Evolutionary conservation across 2,113 vertebrate genomes (phyloP), one percentile per base, ranked within the genome.

Genomic region (Theristicus caerulescens): DNA sequence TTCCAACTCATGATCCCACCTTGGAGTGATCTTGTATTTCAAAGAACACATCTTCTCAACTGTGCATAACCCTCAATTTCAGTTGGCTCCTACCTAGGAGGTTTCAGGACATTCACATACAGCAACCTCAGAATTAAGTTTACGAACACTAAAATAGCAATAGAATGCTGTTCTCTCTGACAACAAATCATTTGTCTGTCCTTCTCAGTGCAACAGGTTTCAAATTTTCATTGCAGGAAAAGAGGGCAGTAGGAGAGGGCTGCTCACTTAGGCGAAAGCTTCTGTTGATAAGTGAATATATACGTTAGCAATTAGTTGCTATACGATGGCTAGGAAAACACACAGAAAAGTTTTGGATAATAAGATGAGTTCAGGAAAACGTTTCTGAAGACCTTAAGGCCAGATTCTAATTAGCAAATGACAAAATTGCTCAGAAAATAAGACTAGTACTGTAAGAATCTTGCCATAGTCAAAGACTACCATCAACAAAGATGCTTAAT

Each of bases 401-500:
- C 80, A 88, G 66, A 93, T 83, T 93, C 92, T 87, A 95, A 95
- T 95, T 95, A 92, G 65, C 10, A 8, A 93, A 90, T 83, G 89
- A 87, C 67, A 89, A 82, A 94, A 93, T 47, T 94, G 72, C 80
- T 86, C 91, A 87, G 89, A 92, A 97, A 97, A 79, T 79, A 93
- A 94, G 92, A 77, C 69, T 59, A 21, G 17, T 26, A 20, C 62
- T 84, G 25, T 83, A 90, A 85, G 74, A 94, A 86, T 88, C 72
- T 49, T 90, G 73, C 93, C 57, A 44, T 34, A 93, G 91, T 91
- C 90, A 90, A 88, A 95, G 64, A 69, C 82, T 73, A 95, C 64
- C 40, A 93, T 94, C 92, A 93, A 88, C 94, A 92, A 94, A 94
- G 82, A 93, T 95, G 94, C 84, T 96, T 97, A 95, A 95, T 97